A percentile compares a stretch with the other conserved stretches of the same genome.
These are phyloP conservation scores for Eupithecia dodoneata DNA, from an alignment of 2,888 invertebrate genomes.

Conservation along the genomic window DNA sequence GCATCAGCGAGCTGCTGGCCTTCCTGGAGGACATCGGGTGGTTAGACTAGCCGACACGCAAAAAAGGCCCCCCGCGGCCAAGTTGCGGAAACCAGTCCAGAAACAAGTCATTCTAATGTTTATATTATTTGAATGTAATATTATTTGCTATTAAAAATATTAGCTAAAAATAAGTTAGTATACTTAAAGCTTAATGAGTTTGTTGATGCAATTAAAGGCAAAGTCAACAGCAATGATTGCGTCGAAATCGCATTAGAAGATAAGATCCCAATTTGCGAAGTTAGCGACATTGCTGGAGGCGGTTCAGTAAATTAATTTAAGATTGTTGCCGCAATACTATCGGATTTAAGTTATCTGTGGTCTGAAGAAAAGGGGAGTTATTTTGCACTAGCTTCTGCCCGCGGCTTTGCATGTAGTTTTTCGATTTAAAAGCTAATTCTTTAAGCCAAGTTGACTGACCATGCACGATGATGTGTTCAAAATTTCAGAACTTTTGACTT, in stretches of 20 bases:
- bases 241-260: constrained; percentile 67
- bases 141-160: too few species aligned
- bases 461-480: too few species aligned
- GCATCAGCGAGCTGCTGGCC: too few species aligned
- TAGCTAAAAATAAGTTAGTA: not conserved
- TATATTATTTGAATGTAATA: too few species aligned
- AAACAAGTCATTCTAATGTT: too few species aligned
- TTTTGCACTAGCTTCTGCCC: not conserved
- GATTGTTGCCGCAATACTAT: constrained; percentile 33
- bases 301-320: constrained; percentile 66
- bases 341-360: not conserved
- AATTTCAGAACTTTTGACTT: too few species aligned
- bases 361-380: not conserved
- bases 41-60: too few species aligned
- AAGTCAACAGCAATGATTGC: constrained; percentile 13
- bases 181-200: not conserved
- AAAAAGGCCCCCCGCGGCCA: too few species aligned
- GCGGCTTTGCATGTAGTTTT: not conserved
- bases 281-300: constrained; percentile 48
- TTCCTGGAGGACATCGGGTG: too few species aligned
- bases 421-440: not conserved
- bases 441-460: too few species aligned
- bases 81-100: too few species aligned
- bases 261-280: constrained; percentile 75
- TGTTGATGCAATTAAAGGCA: constrained; percentile 4